A percentile compares a stretch with the other conserved stretches of the same genome.
These are phyloP conservation scores for Heliconius nattereri DNA, from an alignment of 1,140 invertebrate species.

Conservation along the genomic window DNA sequence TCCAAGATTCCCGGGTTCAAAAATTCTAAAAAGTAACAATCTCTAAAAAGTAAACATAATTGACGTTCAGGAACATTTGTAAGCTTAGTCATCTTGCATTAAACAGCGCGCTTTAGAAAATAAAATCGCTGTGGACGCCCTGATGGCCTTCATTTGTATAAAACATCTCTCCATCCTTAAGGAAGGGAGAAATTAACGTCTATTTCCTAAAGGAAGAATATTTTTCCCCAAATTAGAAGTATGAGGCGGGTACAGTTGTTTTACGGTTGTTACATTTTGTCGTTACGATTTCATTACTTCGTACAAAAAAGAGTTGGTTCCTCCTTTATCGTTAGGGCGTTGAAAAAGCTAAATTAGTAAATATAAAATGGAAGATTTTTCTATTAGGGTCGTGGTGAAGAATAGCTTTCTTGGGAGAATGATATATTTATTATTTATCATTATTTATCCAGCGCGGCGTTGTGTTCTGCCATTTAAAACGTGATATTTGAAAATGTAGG, in stretches of 20 bases:
- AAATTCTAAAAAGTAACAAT: too few relatives aligned
- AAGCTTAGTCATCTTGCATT: neutral
- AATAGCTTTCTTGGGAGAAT: too few relatives aligned
- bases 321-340: conserved; percentile 7
- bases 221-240: conserved; percentile 46
- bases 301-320: conserved; percentile 8
- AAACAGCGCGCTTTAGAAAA: conserved; percentile 16
- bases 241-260: conserved; percentile 32
- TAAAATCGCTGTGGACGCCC: conserved; percentile 18
- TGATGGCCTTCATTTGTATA: conserved; percentile 52
- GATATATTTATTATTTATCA: too few relatives aligned
- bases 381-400: too few relatives aligned
- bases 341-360: neutral
- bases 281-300: conserved; percentile 35
- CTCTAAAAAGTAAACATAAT: neutral
- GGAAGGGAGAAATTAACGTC: conserved; percentile 47
- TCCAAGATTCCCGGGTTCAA: too few relatives aligned
- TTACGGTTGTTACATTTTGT: conserved; percentile 39
- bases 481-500: too few relatives aligned
- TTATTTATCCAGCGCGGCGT: too few relatives aligned
- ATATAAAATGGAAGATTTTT: neutral
- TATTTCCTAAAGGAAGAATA: conserved; percentile 43
- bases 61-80: neutral
- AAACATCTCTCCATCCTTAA: conserved; percentile 45
- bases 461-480: too few relatives aligned